phyloP scores from a whole-genome alignment of 2,888 invertebrate species.

The Phrixothrix hirtus region DNA sequence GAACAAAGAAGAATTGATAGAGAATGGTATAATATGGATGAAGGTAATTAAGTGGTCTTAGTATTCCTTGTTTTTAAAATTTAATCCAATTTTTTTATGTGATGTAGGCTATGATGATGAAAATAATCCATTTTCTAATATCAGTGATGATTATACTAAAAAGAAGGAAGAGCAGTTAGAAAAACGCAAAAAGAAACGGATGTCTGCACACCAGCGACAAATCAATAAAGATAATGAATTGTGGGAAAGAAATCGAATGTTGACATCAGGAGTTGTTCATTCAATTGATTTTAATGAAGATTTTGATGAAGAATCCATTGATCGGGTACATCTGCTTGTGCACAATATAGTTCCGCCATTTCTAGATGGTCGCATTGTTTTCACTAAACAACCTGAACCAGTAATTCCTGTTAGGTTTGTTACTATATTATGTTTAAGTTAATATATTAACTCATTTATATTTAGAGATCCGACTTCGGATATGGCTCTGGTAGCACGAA shows the following conservation, averaged over 20 bases:
- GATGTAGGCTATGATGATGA: slow-evolving; percentile 82
- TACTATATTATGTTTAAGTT: no score
- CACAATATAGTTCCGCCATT: slow-evolving; percentile 99
- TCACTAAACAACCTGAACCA: slow-evolving; percentile 98
- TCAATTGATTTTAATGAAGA: slow-evolving; percentile 88
- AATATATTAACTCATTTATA: no score
- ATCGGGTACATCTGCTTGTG: slow-evolving; percentile 92
- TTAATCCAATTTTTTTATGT: slow-evolving; percentile 11
- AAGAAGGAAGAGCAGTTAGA: slow-evolving; percentile 93
- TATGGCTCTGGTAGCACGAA: slow-evolving; percentile 94
- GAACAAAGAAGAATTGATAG: slow-evolving; percentile 89
- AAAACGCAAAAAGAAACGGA: slow-evolving; percentile 84
- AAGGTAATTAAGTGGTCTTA: no score
- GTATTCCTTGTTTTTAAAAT: not conserved
- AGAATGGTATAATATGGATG: slow-evolving; percentile 97
- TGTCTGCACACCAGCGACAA: slow-evolving; percentile 95
- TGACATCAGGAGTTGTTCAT: slow-evolving; percentile 92
- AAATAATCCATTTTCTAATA: slow-evolving; percentile 87
- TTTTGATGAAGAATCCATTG: slow-evolving; percentile 93
- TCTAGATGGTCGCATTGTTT: slow-evolving; percentile 96
- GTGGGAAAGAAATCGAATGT: slow-evolving; percentile 98
- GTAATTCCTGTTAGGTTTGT: slow-evolving; percentile 85
- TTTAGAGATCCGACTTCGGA: slow-evolving; percentile 91
- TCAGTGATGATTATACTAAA: slow-evolving; percentile 89
- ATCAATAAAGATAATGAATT: slow-evolving; percentile 98